Evolutionary conservation across 2,797 vertebrate species (phyloP).

Genomic region (Epinephelus awoara): DNA sequence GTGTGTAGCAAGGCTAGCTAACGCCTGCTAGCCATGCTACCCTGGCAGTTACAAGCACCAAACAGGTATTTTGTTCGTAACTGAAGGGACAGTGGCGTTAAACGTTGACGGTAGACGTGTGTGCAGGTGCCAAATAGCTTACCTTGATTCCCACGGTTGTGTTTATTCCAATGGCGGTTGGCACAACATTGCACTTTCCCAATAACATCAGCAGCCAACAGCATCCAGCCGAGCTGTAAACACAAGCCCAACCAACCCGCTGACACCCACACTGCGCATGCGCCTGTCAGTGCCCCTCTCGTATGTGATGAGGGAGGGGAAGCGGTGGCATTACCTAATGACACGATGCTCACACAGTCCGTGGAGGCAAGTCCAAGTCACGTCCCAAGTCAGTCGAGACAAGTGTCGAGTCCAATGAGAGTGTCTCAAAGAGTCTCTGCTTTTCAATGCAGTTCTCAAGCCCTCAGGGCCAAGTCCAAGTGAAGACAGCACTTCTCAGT

Average conservation of each 20-base stretch:
- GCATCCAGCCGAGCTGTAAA: slow-evolving; percentile 87
- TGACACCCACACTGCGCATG: slow-evolving; percentile 78
- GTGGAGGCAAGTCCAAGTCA: neutral
- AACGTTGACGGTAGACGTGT: neutral
- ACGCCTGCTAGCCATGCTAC: slow-evolving; percentile 73
- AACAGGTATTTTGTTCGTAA: slow-evolving; percentile 22
- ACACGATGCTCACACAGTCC: slow-evolving; percentile 18
- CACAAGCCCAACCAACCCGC: slow-evolving; percentile 83
- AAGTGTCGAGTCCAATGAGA: neutral
- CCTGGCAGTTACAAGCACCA: slow-evolving; percentile 49
- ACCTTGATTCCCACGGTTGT: slow-evolving; percentile 78
- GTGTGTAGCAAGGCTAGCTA: slow-evolving; percentile 62
- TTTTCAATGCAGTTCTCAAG: no score
- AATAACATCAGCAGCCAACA: slow-evolving; percentile 80
- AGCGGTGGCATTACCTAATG: slow-evolving; percentile 5
- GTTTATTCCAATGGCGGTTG: slow-evolving; percentile 79
- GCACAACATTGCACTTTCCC: slow-evolving; percentile 83
- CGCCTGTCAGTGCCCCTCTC: slow-evolving; percentile 54
- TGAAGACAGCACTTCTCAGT: no score
- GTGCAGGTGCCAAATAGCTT: slow-evolving; percentile 45
- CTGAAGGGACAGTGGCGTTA: slow-evolving; percentile 4
- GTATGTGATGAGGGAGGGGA: slow-evolving; percentile 22
- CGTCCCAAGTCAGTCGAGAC: no score
- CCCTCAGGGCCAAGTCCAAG: no score
- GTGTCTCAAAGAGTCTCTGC: no score